Evolutionary conservation across 1,140 invertebrate species (phyloP).

Genomic region (Caenorhabditis briggsae): DNA sequence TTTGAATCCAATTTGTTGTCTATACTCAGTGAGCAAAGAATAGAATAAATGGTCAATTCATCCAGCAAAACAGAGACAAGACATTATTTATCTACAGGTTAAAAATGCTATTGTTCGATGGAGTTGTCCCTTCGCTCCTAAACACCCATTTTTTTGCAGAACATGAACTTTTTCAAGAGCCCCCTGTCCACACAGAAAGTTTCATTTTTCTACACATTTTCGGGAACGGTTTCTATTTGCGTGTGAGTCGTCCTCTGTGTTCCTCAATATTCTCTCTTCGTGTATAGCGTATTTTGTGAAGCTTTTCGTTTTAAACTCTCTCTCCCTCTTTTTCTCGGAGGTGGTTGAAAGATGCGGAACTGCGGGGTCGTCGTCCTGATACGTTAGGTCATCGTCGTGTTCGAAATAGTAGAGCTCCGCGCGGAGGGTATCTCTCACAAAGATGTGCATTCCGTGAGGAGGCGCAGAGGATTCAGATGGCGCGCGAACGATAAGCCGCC

Average conservation of each 20-base stretch:
- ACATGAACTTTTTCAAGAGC: conserved; percentile 15
- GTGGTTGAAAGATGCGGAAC: conserved; percentile 11
- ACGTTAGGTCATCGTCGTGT: conserved; percentile 31
- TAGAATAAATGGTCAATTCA: conserved; percentile 9
- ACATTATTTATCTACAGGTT: conserved; percentile 30
- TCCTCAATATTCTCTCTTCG: conserved; percentile 18
- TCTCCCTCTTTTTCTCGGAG: not conserved
- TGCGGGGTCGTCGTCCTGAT: not conserved
- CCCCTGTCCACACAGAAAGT: not conserved
- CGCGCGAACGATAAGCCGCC: conserved; percentile 53
- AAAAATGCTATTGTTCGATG: conserved; percentile 40
- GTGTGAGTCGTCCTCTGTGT: conserved; percentile 6
- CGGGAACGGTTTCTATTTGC: conserved; percentile 44
- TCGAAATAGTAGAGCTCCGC: conserved; percentile 44
- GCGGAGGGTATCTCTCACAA: conserved; percentile 34
- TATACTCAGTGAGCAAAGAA: not conserved
- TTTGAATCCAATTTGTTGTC: not conserved
- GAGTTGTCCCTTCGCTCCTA: not conserved
- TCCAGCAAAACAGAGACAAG: conserved; percentile 28
- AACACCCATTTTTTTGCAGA: conserved; percentile 13
- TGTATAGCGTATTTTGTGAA: conserved; percentile 55
- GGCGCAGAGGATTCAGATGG: conserved; percentile 50
- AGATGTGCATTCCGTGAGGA: conserved; percentile 53
- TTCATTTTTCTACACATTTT: not conserved
- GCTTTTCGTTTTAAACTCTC: conserved; percentile 38